phyloP scores from a whole-genome alignment of 2,888 invertebrate species.

The Miltochrista miniata region DNA sequence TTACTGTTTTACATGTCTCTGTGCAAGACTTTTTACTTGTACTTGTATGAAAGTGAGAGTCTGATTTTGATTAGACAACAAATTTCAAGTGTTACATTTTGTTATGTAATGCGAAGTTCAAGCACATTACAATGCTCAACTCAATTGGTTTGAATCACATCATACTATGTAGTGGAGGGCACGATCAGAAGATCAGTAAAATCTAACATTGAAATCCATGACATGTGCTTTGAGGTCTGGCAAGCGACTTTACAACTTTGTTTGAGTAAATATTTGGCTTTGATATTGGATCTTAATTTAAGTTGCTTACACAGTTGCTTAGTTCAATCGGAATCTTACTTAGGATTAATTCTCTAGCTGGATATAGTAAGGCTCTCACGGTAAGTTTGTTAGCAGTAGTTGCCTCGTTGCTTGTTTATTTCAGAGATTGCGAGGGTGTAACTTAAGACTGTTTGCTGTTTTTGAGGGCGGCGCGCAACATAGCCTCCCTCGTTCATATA shows the following conservation, averaged over 20 bases:
- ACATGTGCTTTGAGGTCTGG: too few relatives aligned
- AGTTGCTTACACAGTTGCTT: background rate
- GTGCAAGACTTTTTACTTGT: background rate
- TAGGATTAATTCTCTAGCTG: constrained; percentile 58
- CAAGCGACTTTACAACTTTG: constrained; percentile 6
- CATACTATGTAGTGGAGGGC: too few relatives aligned
- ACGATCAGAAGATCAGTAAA: too few relatives aligned
- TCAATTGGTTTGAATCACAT: too few relatives aligned
- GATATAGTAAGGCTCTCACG: constrained; percentile 61
- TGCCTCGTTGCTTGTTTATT: constrained; percentile 73
- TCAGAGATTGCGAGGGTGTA: constrained; percentile 74
- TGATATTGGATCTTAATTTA: constrained; percentile 54
- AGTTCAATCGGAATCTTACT: background rate
- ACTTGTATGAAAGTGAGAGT: too few relatives aligned
- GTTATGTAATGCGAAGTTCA: too few relatives aligned
- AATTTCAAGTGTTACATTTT: too few relatives aligned
- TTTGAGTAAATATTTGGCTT: constrained; percentile 32
- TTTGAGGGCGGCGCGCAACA: constrained; percentile 67
- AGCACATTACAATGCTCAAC: too few relatives aligned
- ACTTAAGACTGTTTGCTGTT: constrained; percentile 72
- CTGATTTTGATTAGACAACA: too few relatives aligned
- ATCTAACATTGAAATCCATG: too few relatives aligned
- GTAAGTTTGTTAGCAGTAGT: constrained; percentile 67
- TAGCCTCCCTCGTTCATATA: constrained; percentile 46
- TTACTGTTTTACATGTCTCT: constrained; percentile 20